These are phyloP conservation scores for Camarhynchus parvulus DNA, from an alignment of 2,113 vertebrate genomes.

Conservation along the genomic window DNA sequence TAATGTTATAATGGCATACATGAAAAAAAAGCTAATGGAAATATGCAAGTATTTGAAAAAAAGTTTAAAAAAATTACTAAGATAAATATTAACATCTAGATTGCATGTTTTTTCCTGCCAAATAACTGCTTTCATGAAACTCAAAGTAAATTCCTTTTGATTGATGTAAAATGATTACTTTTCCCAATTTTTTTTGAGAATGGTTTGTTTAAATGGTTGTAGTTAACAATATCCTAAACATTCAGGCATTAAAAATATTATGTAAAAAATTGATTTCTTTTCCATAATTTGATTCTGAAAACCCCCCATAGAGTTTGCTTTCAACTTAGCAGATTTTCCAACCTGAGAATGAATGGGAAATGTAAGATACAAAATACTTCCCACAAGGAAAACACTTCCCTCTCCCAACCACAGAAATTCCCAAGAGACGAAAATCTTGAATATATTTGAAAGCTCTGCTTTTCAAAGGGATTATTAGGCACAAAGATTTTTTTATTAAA, in stretches of 20 bases:
- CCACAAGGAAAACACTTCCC: not conserved
- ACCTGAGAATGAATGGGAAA: not conserved
- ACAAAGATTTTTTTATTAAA: not conserved
- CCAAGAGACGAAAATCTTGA: not conserved
- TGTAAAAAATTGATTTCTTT: not conserved
- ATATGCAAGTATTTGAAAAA: not conserved
- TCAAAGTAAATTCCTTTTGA: not conserved
- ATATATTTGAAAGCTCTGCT: not conserved
- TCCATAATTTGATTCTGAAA: not conserved
- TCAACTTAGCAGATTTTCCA: not conserved
- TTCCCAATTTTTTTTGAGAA: not conserved
- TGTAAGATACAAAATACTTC: not conserved
- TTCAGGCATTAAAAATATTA: not conserved
- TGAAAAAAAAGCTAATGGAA: not conserved
- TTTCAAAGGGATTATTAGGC: not conserved
- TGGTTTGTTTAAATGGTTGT: not conserved
- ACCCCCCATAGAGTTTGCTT: not conserved
- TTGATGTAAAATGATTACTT: not conserved
- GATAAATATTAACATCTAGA: not conserved
- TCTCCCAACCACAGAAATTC: not conserved
- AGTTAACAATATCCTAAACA: not conserved
- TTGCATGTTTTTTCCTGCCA: fast-evolving
- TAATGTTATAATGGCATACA: not conserved
- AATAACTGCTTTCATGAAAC: not conserved
- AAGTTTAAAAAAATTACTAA: not conserved